Evolutionary conservation across 2,113 vertebrate species (phyloP).

Genomic region (Catharus fuscescens): DNA sequence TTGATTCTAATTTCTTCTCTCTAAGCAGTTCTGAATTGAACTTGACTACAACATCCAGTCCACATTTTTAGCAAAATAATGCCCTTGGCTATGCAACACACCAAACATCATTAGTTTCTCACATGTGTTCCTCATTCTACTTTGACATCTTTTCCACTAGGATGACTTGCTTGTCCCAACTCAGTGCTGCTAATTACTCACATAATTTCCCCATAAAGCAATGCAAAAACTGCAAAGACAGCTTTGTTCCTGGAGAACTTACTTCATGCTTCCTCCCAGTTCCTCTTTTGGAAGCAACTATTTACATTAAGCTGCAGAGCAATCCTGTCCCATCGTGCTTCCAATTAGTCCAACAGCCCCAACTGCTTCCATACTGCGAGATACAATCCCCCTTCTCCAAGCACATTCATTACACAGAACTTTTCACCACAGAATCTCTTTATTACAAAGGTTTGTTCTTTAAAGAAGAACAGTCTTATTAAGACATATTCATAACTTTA

Average conservation of each 20-base stretch:
- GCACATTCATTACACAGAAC: not conserved
- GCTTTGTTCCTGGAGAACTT: not conserved
- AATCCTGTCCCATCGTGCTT: not conserved
- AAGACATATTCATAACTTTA: not conserved
- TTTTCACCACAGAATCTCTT: not conserved
- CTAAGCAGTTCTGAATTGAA: not conserved
- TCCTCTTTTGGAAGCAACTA: not conserved
- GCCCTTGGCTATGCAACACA: not conserved
- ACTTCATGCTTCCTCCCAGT: not conserved
- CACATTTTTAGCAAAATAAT: not conserved
- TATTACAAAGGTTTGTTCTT: not conserved
- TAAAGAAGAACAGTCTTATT: not conserved
- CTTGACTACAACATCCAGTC: not conserved
- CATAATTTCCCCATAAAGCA: not conserved
- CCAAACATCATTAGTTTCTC: not conserved
- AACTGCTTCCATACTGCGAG: fast-evolving
- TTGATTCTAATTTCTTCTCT: not conserved
- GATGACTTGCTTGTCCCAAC: not conserved
- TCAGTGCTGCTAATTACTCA: not conserved
- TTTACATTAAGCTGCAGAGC: not conserved
- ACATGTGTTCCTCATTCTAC: not conserved
- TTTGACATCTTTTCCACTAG: not conserved
- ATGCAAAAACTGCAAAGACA: not conserved
- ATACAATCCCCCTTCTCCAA: not conserved
- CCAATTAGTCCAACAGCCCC: not conserved